phyloP scores from a whole-genome alignment of 2,113 vertebrate species.

The Recurvirostra avosetta region DNA sequence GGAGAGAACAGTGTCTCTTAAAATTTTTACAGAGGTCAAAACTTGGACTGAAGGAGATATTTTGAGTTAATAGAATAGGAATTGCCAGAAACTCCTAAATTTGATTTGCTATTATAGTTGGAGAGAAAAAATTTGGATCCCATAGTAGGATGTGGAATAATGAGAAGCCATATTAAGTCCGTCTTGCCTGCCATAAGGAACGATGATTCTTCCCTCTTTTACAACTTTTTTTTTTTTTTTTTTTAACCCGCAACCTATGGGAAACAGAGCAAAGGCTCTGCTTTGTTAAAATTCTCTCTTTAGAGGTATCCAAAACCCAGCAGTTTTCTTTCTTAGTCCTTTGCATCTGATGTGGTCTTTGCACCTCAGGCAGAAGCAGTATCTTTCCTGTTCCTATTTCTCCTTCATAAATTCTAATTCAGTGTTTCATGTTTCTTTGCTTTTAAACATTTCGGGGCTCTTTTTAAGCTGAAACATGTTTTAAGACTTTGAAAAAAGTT shows the following conservation, averaged over 20 bases:
- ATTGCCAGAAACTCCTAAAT: not conserved
- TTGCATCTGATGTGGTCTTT: constrained; percentile 65
- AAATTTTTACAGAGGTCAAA: not conserved
- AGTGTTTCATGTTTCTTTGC: constrained; percentile 29
- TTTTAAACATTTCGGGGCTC: constrained; percentile 38
- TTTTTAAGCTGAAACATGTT: constrained; percentile 41
- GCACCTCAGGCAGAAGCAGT: constrained; percentile 60
- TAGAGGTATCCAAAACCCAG: constrained; percentile 52
- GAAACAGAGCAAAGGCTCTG: constrained; percentile 46
- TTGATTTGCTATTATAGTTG: not conserved
- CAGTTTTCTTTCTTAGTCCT: constrained; percentile 56
- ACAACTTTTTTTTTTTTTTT: not conserved
- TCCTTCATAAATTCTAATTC: constrained; percentile 64
- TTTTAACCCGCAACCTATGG: constrained; percentile 42
- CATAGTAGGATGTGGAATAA: not conserved
- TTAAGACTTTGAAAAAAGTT: constrained; percentile 61
- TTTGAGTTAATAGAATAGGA: not conserved
- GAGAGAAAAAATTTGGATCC: constrained; percentile 4
- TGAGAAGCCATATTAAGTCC: constrained; percentile 1
- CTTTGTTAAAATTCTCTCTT: constrained; percentile 60
- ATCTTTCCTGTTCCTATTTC: constrained; percentile 30
- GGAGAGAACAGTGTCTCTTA: not conserved
- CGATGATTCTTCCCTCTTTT: not conserved
- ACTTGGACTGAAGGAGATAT: not conserved
- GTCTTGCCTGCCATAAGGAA: not conserved